These are phyloP conservation scores for Acanthaster planci DNA, from an alignment of 35 echinoderm and acorn worm species.

Conservation along the genomic window DNA sequence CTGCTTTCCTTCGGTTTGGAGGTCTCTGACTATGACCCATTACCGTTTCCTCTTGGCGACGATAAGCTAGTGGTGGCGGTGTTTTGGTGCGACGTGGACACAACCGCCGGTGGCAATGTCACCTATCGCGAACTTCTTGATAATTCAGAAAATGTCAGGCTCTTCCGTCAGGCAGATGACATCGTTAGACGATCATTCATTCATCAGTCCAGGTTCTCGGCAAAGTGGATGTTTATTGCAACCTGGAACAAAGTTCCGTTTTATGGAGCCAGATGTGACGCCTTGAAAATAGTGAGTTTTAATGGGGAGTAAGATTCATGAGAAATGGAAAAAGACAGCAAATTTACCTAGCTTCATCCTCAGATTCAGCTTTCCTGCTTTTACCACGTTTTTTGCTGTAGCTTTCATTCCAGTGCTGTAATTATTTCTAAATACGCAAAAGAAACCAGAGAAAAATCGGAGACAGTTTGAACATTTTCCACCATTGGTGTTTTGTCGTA, in stretches of 20 bases:
- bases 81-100: constrained; percentile 81
- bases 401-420: no score
- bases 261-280: not conserved
- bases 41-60: constrained; percentile 60
- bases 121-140: constrained; percentile 12
- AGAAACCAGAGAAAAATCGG: no score
- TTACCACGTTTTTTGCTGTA: no score
- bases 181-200: not conserved
- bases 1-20: constrained; percentile 62
- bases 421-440: no score
- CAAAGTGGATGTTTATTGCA: constrained; percentile 46
- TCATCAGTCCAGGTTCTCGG: constrained; percentile 1
- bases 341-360: no score
- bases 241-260: constrained; percentile 44
- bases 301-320: no score
- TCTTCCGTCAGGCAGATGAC: constrained; percentile 20
- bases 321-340: no score
- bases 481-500: no score
- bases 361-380: no score
- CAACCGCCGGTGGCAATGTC: not conserved
- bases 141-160: not conserved
- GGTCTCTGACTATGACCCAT: constrained; percentile 51
- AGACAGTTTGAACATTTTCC: no score
- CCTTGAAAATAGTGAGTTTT: not conserved
- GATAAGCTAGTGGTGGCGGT: constrained; percentile 61